A percentile compares a stretch with the other conserved stretches of the same genome.
phyloP scores from a whole-genome alignment of 2,888 invertebrate species.

The Leptopilina syphax region DNA sequence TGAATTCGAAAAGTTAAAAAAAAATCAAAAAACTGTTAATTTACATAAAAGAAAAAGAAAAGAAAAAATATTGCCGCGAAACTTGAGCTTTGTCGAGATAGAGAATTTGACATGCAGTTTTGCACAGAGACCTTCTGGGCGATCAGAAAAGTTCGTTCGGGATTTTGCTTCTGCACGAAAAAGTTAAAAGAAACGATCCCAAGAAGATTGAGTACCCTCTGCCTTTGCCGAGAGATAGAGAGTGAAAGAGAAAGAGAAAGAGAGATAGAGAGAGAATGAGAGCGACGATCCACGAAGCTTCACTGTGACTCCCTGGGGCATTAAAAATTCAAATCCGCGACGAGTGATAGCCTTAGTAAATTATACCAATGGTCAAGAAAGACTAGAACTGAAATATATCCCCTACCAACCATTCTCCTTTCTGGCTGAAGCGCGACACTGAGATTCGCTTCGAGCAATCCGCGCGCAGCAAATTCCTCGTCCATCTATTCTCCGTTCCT shows the following conservation, averaged over 20 bases:
- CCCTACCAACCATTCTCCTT: too few relatives aligned
- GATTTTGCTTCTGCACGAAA: slow-evolving; percentile 24
- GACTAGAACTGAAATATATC: slow-evolving; percentile 37
- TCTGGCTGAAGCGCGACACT: slow-evolving; percentile 15
- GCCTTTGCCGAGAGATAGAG: slow-evolving; percentile 5
- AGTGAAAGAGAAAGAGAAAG: too few relatives aligned
- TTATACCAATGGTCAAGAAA: slow-evolving; percentile 45
- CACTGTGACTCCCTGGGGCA: slow-evolving; percentile 28
- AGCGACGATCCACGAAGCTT: slow-evolving; percentile 25
- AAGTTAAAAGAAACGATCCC: slow-evolving; percentile 37
- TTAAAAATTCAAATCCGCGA: slow-evolving; percentile 54
- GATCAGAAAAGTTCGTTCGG: slow-evolving; percentile 35
- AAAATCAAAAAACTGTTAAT: too few relatives aligned
- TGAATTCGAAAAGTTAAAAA: too few relatives aligned
- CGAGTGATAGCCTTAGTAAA: slow-evolving; percentile 53
- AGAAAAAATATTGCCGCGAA: background rate
- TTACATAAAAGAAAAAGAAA: too few relatives aligned
- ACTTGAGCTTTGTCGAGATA: background rate
- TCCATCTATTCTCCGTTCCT: slow-evolving; percentile 31
- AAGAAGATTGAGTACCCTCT: slow-evolving; percentile 32
- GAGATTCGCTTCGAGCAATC: slow-evolving; percentile 21
- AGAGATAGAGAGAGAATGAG: too few relatives aligned
- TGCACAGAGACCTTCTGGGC: slow-evolving; percentile 5
- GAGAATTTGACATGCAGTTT: slow-evolving; percentile 21
- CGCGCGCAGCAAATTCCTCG: slow-evolving; percentile 11